Percentiles rank a stretch among this genome's conserved stretches.
Evolutionary conservation across 2,888 invertebrate genomes (phyloP).

Genomic region (Drosophila sordidula): DNA sequence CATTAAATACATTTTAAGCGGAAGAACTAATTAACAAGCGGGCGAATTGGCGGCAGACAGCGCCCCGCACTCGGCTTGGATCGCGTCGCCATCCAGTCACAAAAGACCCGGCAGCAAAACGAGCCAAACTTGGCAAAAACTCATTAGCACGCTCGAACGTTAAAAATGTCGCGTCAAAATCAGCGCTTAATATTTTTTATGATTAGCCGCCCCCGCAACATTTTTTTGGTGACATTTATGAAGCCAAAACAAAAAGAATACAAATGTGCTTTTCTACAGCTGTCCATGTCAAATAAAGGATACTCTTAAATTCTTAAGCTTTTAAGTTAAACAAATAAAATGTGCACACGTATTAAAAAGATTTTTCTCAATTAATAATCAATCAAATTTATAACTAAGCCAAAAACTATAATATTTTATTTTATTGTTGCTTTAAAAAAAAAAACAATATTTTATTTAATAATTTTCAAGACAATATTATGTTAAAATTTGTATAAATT

Average conservation of each 20-base stretch:
- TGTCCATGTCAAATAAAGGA: neutral
- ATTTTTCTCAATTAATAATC: no score
- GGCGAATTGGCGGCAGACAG: slow-evolving; percentile 44
- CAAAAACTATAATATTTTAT: no score
- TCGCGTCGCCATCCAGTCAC: slow-evolving; percentile 15
- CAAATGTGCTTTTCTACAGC: neutral
- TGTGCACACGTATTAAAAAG: no score
- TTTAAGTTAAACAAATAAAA: neutral
- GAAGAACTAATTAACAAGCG: slow-evolving; percentile 77
- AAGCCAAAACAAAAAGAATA: slow-evolving; percentile 43
- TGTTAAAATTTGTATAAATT: no score
- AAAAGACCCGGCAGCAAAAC: slow-evolving; percentile 10
- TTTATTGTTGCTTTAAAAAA: no score
- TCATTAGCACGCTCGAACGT: slow-evolving; percentile 80
- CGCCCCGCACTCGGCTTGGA: slow-evolving; percentile 1
- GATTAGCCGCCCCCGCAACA: slow-evolving; percentile 56
- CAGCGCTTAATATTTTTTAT: slow-evolving; percentile 78
- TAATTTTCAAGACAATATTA: no score
- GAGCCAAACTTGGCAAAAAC: slow-evolving; percentile 63
- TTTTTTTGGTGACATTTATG: slow-evolving; percentile 67
- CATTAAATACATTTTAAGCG: slow-evolving; percentile 74
- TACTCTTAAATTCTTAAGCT: neutral
- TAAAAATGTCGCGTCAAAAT: slow-evolving; percentile 80
- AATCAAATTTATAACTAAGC: no score
- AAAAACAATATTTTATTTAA: no score